These are phyloP conservation scores for Andrena camellia DNA, from an alignment of 2,888 invertebrate species.

Conservation along the genomic window DNA sequence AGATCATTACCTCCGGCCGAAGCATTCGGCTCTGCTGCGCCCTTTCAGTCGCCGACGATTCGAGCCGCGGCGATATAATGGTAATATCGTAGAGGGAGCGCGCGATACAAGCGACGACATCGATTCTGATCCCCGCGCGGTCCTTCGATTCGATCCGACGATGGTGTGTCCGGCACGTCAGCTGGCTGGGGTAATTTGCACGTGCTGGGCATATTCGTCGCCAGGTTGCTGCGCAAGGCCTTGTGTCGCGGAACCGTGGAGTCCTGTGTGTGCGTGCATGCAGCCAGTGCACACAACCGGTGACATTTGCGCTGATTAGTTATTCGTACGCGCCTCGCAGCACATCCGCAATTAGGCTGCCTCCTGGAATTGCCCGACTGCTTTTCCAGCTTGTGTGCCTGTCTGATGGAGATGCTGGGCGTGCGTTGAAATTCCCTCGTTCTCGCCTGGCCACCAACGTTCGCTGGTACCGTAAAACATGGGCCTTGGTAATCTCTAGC, in stretches of 20 bases:
- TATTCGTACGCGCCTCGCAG: constrained; percentile 58
- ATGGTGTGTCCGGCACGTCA: constrained; percentile 29
- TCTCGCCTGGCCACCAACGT: no score
- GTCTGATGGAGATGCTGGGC: background rate
- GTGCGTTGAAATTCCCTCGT: no score
- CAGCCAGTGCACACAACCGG: constrained; percentile 47
- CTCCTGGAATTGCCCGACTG: background rate
- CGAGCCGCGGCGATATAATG: background rate
- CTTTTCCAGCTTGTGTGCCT: background rate
- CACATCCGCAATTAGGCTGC: constrained; percentile 50
- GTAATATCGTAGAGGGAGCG: constrained; percentile 52
- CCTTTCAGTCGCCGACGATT: background rate
- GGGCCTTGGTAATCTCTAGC: no score
- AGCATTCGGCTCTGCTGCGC: background rate
- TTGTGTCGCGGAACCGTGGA: constrained; percentile 3
- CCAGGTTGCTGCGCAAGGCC: constrained; percentile 5
- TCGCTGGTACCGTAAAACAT: no score
- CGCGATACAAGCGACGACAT: constrained; percentile 41
- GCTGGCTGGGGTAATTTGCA: constrained; percentile 30
- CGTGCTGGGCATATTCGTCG: constrained; percentile 43
- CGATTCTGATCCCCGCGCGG: constrained; percentile 41
- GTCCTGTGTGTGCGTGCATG: constrained; percentile 21
- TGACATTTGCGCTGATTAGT: constrained; percentile 70
- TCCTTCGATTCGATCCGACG: constrained; percentile 27
- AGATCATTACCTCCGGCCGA: background rate